These are phyloP conservation scores for Labeo catla DNA, from an alignment of 2,113 vertebrate species.

Conservation along the genomic window DNA sequence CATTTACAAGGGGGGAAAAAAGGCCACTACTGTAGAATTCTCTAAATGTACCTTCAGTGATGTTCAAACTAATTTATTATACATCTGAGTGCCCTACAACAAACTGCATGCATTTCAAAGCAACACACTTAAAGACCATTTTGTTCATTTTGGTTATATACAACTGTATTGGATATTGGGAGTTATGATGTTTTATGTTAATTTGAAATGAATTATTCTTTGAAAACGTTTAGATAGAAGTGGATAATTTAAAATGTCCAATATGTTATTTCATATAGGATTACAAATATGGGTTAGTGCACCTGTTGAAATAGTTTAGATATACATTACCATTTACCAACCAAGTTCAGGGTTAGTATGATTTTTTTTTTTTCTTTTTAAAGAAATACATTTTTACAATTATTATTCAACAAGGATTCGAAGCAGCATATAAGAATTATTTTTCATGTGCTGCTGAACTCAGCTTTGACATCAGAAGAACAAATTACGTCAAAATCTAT, in stretches of 20 bases:
- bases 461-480: neutral
- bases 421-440: neutral
- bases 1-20: neutral
- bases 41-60: neutral
- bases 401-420: neutral
- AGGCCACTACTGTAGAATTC: neutral
- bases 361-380: neutral
- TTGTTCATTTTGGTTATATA: neutral
- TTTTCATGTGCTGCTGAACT: neutral
- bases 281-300: neutral
- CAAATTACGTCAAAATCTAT: too few species aligned
- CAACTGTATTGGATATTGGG: neutral
- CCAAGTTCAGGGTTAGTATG: neutral
- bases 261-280: neutral
- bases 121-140: neutral
- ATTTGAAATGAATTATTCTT: neutral
- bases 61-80: neutral
- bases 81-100: neutral
- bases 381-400: neutral
- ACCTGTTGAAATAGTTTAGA: neutral
- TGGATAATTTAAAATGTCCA: neutral
- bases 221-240: neutral
- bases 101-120: constrained; percentile 2
- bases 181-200: neutral
- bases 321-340: neutral